Evolutionary conservation across 2,888 invertebrate species (phyloP).

Genomic region (Mylabris sibirica): DNA sequence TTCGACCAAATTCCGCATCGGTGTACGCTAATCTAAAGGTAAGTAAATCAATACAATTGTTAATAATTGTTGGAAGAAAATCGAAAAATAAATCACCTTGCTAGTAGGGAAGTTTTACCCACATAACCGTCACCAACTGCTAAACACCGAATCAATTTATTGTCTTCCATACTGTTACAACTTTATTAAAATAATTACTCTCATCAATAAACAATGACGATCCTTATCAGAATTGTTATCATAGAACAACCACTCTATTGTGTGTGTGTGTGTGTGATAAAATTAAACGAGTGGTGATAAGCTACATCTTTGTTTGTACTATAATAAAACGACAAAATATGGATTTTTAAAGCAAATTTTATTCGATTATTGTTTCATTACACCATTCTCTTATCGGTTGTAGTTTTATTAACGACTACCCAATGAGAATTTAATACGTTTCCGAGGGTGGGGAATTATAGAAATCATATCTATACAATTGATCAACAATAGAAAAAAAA

Average conservation of each 20-base stretch:
- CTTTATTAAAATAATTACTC: not conserved
- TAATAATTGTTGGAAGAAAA: not conserved
- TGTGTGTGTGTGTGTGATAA: not conserved
- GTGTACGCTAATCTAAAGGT: conserved; percentile 27
- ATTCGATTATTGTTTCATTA: not conserved
- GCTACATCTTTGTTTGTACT: not conserved
- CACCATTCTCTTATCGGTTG: not conserved
- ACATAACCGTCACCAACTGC: conserved; percentile 40
- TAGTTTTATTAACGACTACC: not conserved
- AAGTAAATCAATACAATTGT: too few species aligned
- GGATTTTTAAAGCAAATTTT: not conserved
- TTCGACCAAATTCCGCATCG: not conserved
- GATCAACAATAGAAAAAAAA: not conserved
- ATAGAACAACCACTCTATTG: not conserved
- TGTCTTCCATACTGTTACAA: not conserved
- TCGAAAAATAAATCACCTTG: conserved; percentile 27
- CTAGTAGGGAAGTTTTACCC: conserved; percentile 38
- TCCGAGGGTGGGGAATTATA: not conserved
- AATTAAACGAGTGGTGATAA: not conserved
- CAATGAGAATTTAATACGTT: not conserved
- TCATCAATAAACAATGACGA: conserved; percentile 8
- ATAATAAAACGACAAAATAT: not conserved
- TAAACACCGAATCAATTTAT: conserved; percentile 34
- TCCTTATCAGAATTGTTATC: not conserved
- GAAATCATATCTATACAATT: not conserved